Conservation (phyloP, 2,113 vertebrate genomes). For the Aegithalos caudatus region DNA sequence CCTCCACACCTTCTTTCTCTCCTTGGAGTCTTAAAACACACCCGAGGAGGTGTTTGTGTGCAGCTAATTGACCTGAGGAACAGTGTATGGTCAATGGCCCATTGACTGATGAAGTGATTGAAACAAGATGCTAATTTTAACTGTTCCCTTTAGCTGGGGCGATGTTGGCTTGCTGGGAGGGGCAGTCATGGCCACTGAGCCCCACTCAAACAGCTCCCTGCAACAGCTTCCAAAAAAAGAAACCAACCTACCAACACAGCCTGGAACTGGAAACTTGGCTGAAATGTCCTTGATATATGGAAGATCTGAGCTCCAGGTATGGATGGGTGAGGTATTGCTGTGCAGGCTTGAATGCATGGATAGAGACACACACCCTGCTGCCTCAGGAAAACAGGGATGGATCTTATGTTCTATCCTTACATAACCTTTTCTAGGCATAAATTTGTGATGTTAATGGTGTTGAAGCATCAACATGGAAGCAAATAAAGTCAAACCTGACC, state of each 20-base stretch:
- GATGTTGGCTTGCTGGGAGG: neutral
- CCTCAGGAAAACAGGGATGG: neutral
- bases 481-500: neutral
- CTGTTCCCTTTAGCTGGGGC: neutral
- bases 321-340: neutral
- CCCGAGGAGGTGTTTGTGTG: neutral
- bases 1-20: neutral
- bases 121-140: constrained; percentile 3
- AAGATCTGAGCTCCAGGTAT: neutral
- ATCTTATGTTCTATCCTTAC: neutral
- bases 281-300: rapidly evolving
- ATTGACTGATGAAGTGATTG: neutral
- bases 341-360: neutral
- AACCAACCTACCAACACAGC: neutral
- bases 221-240: neutral
- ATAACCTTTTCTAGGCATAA: neutral
- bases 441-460: neutral
- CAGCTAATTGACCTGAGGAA: neutral
- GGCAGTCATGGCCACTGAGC: neutral
- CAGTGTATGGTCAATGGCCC: neutral
- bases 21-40: neutral
- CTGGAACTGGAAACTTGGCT: neutral
- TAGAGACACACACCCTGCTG: neutral
- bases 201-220: neutral
- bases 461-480: neutral